Evolutionary conservation across 2,888 invertebrate species (phyloP).

Genomic region (Coenonympha glycerion): DNA sequence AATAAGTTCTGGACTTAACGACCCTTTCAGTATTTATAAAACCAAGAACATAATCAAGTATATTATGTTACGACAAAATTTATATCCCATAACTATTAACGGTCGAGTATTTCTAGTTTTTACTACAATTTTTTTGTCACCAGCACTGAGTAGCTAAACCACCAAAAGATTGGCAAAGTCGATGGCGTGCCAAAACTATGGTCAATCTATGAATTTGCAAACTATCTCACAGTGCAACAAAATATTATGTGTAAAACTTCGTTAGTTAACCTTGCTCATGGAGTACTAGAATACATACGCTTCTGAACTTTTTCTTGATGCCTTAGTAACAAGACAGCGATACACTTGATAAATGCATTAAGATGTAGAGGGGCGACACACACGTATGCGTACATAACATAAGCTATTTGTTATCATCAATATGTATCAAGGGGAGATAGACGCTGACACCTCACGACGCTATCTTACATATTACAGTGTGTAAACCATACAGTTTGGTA

Average conservation of each 20-base stretch:
- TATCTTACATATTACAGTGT: background rate
- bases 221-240: no score
- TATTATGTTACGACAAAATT: no score
- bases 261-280: background rate
- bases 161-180: no score
- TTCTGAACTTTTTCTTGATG: background rate
- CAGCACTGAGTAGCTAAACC: no score
- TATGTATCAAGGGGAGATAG: conserved; percentile 23
- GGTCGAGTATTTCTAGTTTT: no score
- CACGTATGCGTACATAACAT: conserved; percentile 11
- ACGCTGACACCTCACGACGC: conserved; percentile 14
- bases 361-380: background rate
- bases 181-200: no score
- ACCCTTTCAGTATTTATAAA: no score
- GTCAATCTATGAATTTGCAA: no score
- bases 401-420: conserved; percentile 23
- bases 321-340: background rate
- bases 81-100: no score
- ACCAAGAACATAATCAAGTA: no score
- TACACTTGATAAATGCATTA: background rate
- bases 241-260: background rate
- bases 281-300: background rate
- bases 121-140: no score
- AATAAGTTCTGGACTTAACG: no score
- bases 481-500: background rate